Evolutionary conservation across 2,113 vertebrate genomes (phyloP).

Genomic region (Psophia crepitans): DNA sequence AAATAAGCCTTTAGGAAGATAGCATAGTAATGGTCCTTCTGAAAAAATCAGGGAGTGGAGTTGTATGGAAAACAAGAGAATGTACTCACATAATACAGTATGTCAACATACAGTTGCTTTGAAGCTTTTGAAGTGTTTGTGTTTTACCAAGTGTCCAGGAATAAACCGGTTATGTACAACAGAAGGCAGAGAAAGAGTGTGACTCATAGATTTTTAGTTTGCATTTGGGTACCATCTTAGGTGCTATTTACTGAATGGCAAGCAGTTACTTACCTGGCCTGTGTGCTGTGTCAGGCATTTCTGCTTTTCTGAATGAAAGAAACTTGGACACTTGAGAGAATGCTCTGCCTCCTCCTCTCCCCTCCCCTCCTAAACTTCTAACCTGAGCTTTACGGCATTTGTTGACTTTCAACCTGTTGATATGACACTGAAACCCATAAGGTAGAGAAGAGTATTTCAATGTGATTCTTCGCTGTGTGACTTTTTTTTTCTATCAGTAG

Average conservation of each 20-base stretch:
- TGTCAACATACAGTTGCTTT: not conserved
- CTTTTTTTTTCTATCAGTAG: constrained; percentile 30
- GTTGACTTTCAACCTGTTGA: constrained; percentile 6
- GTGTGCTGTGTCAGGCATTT: not conserved
- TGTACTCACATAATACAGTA: not conserved
- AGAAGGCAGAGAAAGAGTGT: not conserved
- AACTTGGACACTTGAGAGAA: not conserved
- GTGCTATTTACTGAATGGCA: not conserved
- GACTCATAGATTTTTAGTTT: not conserved
- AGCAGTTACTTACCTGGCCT: not conserved
- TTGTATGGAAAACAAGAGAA: not conserved
- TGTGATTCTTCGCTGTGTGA: not conserved
- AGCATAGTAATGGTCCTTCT: not conserved
- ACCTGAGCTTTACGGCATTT: not conserved
- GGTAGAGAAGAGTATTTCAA: not conserved
- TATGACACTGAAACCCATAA: not conserved
- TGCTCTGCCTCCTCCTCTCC: not conserved
- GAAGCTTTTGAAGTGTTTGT: not conserved
- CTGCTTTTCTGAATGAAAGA: not conserved
- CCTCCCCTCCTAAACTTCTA: not conserved
- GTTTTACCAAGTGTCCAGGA: not conserved
- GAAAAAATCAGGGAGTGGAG: not conserved
- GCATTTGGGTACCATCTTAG: not conserved
- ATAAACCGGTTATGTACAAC: not conserved
- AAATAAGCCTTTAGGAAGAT: not conserved